Evolutionary conservation across 2,113 vertebrate species (phyloP), one percentile per base, ranked within the genome.

Genomic region (Rhegmatorhina hoffmannsi): DNA sequence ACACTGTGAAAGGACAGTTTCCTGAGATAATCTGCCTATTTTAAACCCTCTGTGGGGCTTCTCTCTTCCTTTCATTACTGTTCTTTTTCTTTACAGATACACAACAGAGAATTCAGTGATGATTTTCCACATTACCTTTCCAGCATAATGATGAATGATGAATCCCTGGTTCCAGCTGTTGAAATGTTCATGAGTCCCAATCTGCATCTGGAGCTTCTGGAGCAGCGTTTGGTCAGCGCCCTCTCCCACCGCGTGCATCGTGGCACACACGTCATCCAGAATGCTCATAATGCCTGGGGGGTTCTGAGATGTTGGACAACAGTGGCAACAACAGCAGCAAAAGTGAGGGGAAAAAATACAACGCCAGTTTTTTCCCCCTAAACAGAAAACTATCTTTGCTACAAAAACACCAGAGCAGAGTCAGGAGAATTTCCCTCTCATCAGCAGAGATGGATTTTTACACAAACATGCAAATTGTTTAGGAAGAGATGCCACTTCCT

Each of bases 91-190:
- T 68, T 46, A 74, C 3, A 63, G 85, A 44, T 4, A 31, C 49
- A 26, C 36, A 23, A 63, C 0, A 10, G 36, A 70, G 52, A 55
- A 80, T 19, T 50, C 73, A 62, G 31, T 7, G 63, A 44, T 2
- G 5, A 34, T 23, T 77, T 77, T 60, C 17, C 40, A 50, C 7
- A 0, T 64, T 95, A 99, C 99, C 99, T 99, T 99, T 66, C 99
- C 99, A 21, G 99, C 99, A 2, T 99, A 99, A 96, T 99, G 99
- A 97, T 99, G 99, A 68, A 99, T 99, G 91, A 99, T 99, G 97
- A 99, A 99, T 72, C 99, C 99, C 91, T 99, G 99, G 96, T 99
- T 99, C 99, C 99, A 99, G 98, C 99, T 99, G 98, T 99, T 99
- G 98, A 99, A 99, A 96, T 99, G 99, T 63, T 99, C 99, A 0